A percentile compares a stretch with the other conserved stretches of the same genome.
These are phyloP conservation scores for Amblyteles armatorius DNA, from an alignment of 2,888 invertebrate species.

Conservation along the genomic window DNA sequence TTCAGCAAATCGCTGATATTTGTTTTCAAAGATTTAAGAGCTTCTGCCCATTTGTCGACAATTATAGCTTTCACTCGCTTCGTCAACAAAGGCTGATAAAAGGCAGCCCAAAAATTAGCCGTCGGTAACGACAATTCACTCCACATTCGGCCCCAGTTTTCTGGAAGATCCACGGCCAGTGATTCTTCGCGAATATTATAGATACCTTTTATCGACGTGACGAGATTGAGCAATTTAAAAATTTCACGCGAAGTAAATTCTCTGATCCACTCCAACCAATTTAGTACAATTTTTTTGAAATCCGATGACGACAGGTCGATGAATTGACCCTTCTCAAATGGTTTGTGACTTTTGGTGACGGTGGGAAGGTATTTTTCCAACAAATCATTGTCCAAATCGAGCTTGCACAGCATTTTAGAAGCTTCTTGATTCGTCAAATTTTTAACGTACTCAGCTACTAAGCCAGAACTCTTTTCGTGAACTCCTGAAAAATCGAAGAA, in stretches of 20 bases:
- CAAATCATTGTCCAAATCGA: conserved; percentile 87
- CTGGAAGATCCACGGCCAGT: conserved; percentile 87
- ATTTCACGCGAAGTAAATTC: conserved; percentile 87
- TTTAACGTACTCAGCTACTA: conserved; percentile 78
- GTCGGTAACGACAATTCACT: conserved; percentile 86
- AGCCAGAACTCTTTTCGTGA: conserved; percentile 73
- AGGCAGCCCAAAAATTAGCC: conserved; percentile 90
- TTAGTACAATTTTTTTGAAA: conserved; percentile 85
- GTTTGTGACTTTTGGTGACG: conserved; percentile 82
- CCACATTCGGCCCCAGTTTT: conserved; percentile 89
- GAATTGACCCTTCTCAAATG: conserved; percentile 76
- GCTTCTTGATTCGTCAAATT: conserved; percentile 84
- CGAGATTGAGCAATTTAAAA: conserved; percentile 87
- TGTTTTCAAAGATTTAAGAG: conserved; percentile 74
- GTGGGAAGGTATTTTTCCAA: conserved; percentile 87
- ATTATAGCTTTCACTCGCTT: conserved; percentile 87
- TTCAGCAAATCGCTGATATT: conserved; percentile 77
- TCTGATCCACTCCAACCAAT: conserved; percentile 89
- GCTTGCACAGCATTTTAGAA: conserved; percentile 86
- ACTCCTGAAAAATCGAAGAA: conserved; percentile 71
- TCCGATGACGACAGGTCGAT: conserved; percentile 78
- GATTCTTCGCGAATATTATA: conserved; percentile 91
- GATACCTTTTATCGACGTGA: conserved; percentile 90
- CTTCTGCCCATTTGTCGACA: conserved; percentile 75
- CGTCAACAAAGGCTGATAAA: conserved; percentile 91